Percentiles rank a stretch among this genome's conserved stretches.
phyloP scores from a whole-genome alignment of 2,797 vertebrate genomes.

The Poeciliopsis paucimaculata region DNA sequence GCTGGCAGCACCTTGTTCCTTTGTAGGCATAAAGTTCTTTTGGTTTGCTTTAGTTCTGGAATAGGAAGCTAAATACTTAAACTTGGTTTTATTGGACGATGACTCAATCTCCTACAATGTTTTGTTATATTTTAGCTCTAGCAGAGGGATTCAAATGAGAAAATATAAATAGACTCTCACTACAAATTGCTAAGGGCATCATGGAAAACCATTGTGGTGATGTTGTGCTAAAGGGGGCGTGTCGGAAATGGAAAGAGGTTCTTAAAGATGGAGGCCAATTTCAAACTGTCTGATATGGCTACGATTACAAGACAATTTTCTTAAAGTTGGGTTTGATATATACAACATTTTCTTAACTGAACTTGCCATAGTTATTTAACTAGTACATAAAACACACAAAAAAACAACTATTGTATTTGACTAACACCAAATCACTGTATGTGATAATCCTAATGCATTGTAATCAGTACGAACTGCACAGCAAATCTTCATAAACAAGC shows the following conservation, averaged over 20 bases:
- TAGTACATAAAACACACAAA: no score
- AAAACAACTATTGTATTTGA: not conserved
- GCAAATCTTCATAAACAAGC: slow-evolving; percentile 47
- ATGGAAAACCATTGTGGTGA: no score
- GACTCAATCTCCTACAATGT: not conserved
- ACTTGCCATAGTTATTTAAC: no score
- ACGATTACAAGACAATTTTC: no score
- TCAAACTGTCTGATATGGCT: no score
- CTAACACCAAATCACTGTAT: not conserved
- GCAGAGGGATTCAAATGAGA: not conserved
- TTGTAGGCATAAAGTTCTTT: not conserved
- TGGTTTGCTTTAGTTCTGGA: not conserved
- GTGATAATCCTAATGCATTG: slow-evolving; percentile 25
- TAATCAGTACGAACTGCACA: slow-evolving; percentile 64
- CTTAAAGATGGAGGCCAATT: no score
- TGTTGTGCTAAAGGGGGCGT: no score
- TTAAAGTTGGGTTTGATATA: no score
- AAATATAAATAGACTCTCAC: not conserved
- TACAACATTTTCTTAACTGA: no score
- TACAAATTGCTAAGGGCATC: not conserved
- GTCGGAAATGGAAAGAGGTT: no score
- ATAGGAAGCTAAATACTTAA: not conserved
- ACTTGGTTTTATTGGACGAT: not conserved
- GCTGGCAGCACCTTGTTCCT: not conserved
- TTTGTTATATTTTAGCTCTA: not conserved